Evolutionary conservation across 2,113 vertebrate species (phyloP), one percentile per base, ranked within the genome.

Genomic region (Anser cygnoides): DNA sequence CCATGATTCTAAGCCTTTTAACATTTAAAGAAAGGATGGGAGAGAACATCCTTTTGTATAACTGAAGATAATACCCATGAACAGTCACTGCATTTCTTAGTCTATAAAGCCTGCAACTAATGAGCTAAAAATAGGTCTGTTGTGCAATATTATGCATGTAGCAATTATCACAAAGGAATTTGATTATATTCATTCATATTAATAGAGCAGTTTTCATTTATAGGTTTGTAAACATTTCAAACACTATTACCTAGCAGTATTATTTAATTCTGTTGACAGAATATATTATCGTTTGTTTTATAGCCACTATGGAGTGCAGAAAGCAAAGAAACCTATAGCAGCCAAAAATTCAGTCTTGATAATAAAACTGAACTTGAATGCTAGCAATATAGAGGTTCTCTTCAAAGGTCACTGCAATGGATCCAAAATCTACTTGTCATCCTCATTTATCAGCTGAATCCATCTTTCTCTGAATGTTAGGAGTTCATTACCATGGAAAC

Each of bases 171-270:
- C 87, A 82, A 88, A 94, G 26, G 49, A 52, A 96, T 96, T 97
- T 98, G 93, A 97, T 97, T 97, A 96, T 95, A 93, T 96, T 94
- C 81, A 93, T 97, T 97, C 91, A 95, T 97, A 97, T 96, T 97
- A 98, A 96, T 93, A 61, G 52, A 86, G 31, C 50, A 79, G 44
- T 95, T 97, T 97, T 97, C 95, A 97, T 94, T 98, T 97, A 96
- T 94, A 93, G 61, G 91, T 98, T 97, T 98, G 94, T 97, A 97
- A 98, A 98, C 97, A 97, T 96, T 97, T 98, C 95, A 96, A 89
- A 97, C 71, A 97, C 96, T 97, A 97, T 97, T 98, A 96, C 85
- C 94, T 96, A 81, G 49, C 61, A 94, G 80, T 54, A 90, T 97
- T 97, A 97, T 96, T 97, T 97, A 94, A 95, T 78, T 95, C 90